These are phyloP conservation scores for Tiliqua scincoides DNA, from an alignment of 2,113 vertebrate genomes.

Conservation along the genomic window DNA sequence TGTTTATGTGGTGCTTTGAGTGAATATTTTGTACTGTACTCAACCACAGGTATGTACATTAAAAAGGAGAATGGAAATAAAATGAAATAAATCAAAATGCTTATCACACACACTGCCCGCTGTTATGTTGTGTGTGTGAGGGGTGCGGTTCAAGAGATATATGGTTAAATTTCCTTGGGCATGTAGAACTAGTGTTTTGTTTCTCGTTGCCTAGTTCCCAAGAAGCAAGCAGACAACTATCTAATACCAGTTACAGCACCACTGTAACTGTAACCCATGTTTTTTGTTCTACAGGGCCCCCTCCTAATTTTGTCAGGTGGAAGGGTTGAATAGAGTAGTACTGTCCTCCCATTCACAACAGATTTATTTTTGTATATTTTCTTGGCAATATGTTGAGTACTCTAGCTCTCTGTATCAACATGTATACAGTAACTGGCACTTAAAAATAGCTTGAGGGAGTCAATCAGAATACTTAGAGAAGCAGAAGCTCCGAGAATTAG, in stretches of 20 bases:
- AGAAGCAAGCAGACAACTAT: neutral
- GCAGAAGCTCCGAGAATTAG: neutral
- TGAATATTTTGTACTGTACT: too few relatives aligned
- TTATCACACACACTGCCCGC: neutral
- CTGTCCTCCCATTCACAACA: neutral
- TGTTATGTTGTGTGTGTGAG: neutral
- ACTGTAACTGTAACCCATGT: neutral
- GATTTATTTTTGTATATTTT: neutral
- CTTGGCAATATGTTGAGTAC: neutral
- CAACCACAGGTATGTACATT: too few relatives aligned
- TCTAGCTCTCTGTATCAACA: neutral
- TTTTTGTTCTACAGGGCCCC: neutral
- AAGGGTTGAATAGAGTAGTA: neutral
- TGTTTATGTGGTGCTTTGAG: too few relatives aligned
- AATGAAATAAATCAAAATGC: neutral
- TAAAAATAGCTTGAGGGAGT: neutral
- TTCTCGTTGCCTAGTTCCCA: neutral
- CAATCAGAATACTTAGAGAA: neutral
- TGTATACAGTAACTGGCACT: neutral
- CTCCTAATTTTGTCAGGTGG: neutral
- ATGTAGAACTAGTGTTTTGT: neutral
- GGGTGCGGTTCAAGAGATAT: neutral
- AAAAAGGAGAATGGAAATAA: too few relatives aligned
- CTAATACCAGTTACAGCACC: neutral
- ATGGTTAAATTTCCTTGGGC: neutral